These are phyloP conservation scores for Micrasema longulum DNA, from an alignment of 1,140 invertebrate genomes.

Conservation along the genomic window DNA sequence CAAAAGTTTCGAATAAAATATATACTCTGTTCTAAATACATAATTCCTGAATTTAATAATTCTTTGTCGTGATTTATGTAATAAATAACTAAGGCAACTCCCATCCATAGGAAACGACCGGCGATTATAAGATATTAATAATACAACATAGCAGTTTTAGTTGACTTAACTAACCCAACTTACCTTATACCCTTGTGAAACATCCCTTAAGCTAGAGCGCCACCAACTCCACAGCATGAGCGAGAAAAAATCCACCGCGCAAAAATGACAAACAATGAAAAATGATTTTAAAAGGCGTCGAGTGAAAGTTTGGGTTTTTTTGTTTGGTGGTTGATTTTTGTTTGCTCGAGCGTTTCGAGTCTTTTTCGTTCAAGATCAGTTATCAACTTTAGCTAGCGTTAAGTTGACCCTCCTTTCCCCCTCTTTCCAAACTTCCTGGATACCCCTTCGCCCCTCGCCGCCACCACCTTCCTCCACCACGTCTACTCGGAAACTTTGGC, in stretches of 20 bases:
- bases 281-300: neutral
- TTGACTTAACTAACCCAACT: slow-evolving; percentile 38
- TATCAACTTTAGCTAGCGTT: slow-evolving; percentile 40
- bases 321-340: slow-evolving; percentile 1
- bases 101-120: slow-evolving; percentile 29
- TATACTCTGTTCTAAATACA: neutral
- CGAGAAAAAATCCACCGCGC: neutral
- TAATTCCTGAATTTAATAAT: slow-evolving; percentile 3
- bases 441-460: slow-evolving; percentile 25
- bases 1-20: too few relatives aligned
- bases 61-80: slow-evolving; percentile 3
- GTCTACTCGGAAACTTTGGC: slow-evolving; percentile 52
- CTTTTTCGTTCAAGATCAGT: slow-evolving; percentile 13
- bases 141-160: slow-evolving; percentile 39
- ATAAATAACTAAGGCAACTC: slow-evolving; percentile 26
- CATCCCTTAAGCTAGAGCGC: slow-evolving; percentile 32
- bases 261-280: neutral
- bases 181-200: slow-evolving; percentile 27
- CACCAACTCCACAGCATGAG: neutral
- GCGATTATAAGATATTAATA: slow-evolving; percentile 39
- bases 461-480: slow-evolving; percentile 33
- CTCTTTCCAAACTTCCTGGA: slow-evolving; percentile 28
- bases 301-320: neutral
- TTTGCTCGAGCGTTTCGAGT: neutral
- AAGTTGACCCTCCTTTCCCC: slow-evolving; percentile 37